A percentile compares a stretch with the other conserved stretches of the same genome.
These are phyloP conservation scores for Nesoenas mayeri DNA, from an alignment of 2,113 vertebrate genomes.

Conservation along the genomic window DNA sequence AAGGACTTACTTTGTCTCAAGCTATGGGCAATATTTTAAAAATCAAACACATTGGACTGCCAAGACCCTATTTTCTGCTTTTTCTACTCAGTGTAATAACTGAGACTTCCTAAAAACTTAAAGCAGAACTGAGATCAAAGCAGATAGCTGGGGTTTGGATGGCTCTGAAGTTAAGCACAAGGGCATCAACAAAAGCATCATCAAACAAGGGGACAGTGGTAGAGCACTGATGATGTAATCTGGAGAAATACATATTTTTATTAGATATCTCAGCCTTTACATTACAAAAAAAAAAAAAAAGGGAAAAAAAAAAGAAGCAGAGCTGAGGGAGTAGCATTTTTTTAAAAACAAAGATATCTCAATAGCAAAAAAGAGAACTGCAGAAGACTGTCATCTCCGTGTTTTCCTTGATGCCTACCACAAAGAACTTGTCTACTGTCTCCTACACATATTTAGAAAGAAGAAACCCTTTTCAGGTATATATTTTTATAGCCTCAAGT, in stretches of 20 bases:
- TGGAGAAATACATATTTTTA: background rate
- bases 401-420: slow-evolving; percentile 13
- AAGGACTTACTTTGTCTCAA: background rate
- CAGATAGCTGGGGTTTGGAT: background rate
- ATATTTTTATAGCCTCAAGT: background rate
- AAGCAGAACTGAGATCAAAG: background rate
- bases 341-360: background rate
- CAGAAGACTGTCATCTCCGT: slow-evolving; percentile 15
- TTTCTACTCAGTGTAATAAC: background rate
- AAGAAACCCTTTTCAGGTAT: background rate
- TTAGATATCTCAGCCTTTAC: background rate
- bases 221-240: background rate
- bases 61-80: background rate
- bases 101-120: background rate
- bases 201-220: background rate
- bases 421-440: slow-evolving; percentile 34
- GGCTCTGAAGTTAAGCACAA: background rate
- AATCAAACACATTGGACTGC: background rate
- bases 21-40: background rate
- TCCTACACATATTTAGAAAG: slow-evolving; percentile 11
- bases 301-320: background rate
- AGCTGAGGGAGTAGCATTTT: background rate
- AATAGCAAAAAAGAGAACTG: background rate
- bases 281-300: background rate
- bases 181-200: background rate